Conservation (phyloP, 2,797 vertebrate species). For the Myoxocephalus aenaeus region DNA sequence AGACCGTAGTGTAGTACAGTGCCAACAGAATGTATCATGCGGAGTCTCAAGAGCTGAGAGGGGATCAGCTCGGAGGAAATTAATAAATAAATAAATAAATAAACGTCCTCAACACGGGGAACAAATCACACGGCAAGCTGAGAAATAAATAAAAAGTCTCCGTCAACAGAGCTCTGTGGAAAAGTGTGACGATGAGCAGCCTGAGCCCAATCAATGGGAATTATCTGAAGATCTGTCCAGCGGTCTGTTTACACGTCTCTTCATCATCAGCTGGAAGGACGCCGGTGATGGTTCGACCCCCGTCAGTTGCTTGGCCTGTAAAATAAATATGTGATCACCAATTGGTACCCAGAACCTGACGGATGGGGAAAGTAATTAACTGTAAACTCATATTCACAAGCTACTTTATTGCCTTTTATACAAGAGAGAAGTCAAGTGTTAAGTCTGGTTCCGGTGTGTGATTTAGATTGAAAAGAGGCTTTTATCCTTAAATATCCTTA, state of each 20-base stretch:
- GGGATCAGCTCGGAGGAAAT: slow-evolving; percentile 44
- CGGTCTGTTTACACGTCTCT: not conserved
- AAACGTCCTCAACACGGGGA: slow-evolving; percentile 26
- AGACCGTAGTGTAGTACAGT: not conserved
- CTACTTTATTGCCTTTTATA: too few relatives aligned
- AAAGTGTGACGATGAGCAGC: slow-evolving; percentile 22
- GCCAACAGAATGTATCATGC: slow-evolving; percentile 39
- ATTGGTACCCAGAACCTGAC: too few relatives aligned
- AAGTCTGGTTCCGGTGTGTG: too few relatives aligned
- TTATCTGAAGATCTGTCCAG: not conserved
- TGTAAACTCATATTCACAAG: too few relatives aligned
- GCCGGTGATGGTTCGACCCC: too few relatives aligned
- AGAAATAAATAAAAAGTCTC: slow-evolving; percentile 25
- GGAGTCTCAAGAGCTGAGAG: slow-evolving; percentile 23
- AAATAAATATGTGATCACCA: too few relatives aligned
- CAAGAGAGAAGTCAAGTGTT: too few relatives aligned
- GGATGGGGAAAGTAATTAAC: too few relatives aligned
- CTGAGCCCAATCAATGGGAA: slow-evolving; percentile 19
- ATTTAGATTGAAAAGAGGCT: too few relatives aligned
- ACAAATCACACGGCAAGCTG: slow-evolving; percentile 43
- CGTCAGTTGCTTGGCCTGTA: too few relatives aligned
- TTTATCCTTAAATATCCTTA: too few relatives aligned
- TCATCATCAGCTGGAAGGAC: not conserved
- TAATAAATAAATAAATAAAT: too few relatives aligned
- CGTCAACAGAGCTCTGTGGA: slow-evolving; percentile 38